phyloP scores from a whole-genome alignment of 2,888 invertebrate species.

The Drosophila birchii region DNA sequence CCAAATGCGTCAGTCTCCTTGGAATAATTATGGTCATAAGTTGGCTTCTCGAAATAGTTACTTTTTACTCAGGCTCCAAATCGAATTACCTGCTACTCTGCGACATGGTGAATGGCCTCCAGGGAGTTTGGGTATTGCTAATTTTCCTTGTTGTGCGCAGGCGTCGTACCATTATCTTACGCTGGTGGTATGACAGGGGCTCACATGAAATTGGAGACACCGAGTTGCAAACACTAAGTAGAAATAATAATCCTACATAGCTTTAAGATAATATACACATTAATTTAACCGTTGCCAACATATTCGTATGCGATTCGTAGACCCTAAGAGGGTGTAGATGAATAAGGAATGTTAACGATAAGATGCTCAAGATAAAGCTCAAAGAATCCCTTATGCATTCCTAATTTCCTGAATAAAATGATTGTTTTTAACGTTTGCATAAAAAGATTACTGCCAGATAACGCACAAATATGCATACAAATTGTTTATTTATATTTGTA shows the following conservation, averaged over 20 bases:
- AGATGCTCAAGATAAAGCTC: background rate
- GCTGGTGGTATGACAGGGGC: conserved; percentile 84
- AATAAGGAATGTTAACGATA: background rate
- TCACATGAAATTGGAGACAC: conserved; percentile 78
- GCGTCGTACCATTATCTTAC: conserved; percentile 80
- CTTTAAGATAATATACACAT: background rate
- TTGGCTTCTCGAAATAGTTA: conserved; percentile 90
- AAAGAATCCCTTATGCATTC: background rate
- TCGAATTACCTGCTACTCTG: conserved; percentile 86
- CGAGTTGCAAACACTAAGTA: conserved; percentile 58
- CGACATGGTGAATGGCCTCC: conserved; percentile 89
- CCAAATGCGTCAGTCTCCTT: conserved; percentile 85
- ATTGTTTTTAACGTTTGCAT: background rate
- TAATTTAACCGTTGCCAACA: background rate
- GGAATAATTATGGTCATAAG: conserved; percentile 89
- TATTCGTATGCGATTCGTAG: background rate
- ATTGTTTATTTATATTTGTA: conserved; percentile 64
- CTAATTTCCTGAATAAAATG: background rate
- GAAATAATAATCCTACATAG: conserved; percentile 55
- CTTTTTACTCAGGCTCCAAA: conserved; percentile 84
- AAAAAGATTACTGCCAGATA: background rate
- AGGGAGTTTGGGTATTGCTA: conserved; percentile 89
- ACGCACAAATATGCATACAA: conserved; percentile 59
- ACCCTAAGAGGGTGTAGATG: background rate
- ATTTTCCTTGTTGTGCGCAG: conserved; percentile 86